phyloP scores from a whole-genome alignment of 2,113 vertebrate species.

The Cromileptes altivelis region DNA sequence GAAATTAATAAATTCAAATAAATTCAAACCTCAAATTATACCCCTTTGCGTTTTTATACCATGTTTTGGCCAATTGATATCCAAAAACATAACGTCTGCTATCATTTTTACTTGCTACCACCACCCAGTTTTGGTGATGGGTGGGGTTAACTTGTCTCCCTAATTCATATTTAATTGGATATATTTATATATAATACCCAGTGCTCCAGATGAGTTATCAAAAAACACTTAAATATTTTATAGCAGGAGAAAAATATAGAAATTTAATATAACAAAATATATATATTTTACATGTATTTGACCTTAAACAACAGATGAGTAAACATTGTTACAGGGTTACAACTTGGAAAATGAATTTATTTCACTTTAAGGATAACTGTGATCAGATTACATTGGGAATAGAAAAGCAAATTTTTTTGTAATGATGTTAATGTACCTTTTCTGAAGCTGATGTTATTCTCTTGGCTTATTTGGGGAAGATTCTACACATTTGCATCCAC shows the following conservation, averaged over 20 bases:
- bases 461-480: background rate
- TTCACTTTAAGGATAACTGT: background rate
- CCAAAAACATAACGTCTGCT: background rate
- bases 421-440: background rate
- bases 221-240: too few species aligned
- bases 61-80: background rate
- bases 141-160: too few species aligned
- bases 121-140: too few species aligned
- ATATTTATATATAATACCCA: too few species aligned
- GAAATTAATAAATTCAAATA: background rate
- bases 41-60: background rate
- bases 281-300: too few species aligned
- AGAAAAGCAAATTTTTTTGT: background rate
- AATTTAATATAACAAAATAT: too few species aligned
- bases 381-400: background rate
- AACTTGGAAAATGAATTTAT: background rate
- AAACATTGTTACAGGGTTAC: background rate
- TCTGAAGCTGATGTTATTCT: background rate
- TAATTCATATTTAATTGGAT: too few species aligned
- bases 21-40: background rate
- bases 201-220: too few species aligned
- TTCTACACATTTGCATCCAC: background rate
- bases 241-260: too few species aligned
- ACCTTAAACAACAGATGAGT: background rate
- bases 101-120: too few species aligned